Conservation (phyloP, 2,797 vertebrate genomes). For the Limosa lapponica region DNA sequence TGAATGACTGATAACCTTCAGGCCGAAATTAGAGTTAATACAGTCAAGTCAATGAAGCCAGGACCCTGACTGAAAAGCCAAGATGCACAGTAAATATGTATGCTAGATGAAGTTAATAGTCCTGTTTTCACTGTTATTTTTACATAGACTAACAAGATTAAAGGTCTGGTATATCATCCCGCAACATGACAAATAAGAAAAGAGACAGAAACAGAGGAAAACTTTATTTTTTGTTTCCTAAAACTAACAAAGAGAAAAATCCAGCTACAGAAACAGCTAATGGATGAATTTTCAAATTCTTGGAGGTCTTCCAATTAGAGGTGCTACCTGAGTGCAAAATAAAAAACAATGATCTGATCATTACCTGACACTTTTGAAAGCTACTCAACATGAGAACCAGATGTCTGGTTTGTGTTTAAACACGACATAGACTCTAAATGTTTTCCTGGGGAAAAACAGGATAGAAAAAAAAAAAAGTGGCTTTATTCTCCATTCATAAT, state of each 20-base stretch:
- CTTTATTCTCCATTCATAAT: background rate
- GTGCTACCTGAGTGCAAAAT: background rate
- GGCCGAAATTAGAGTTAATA: background rate
- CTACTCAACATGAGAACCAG: background rate
- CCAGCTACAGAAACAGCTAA: background rate
- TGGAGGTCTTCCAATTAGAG: background rate
- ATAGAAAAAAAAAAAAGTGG: accelerated
- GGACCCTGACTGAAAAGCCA: background rate
- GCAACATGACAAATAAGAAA: background rate
- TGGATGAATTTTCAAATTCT: background rate
- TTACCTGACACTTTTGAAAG: background rate
- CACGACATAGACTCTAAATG: background rate
- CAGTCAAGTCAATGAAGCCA: background rate
- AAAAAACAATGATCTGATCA: background rate
- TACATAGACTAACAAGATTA: background rate
- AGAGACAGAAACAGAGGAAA: background rate
- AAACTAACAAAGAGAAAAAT: background rate
- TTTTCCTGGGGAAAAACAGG: background rate
- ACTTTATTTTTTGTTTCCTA: background rate
- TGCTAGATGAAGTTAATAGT: background rate
- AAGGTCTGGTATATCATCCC: background rate
- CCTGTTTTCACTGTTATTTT: background rate
- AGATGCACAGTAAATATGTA: background rate
- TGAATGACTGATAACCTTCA: background rate
- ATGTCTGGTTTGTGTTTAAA: background rate